Evolutionary conservation across 2,888 invertebrate genomes (phyloP), one percentile per base, ranked within the genome.

Genomic region (Pegoplata infirma): DNA sequence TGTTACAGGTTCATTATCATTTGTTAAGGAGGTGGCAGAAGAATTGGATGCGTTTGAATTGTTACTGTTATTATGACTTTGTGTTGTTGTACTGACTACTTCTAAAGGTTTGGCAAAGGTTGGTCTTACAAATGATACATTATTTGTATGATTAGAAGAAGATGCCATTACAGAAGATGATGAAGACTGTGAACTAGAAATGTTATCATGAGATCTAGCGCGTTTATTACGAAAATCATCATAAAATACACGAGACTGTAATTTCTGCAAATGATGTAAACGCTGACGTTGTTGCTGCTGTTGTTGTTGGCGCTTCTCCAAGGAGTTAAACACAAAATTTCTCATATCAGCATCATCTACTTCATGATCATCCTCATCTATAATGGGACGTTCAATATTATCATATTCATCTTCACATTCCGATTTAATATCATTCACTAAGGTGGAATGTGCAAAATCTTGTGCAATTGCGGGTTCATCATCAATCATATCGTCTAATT

Each of bases 401-500:
- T 84, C 84, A 47, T 83, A 86, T 0, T 86, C 87, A 56, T 87
- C 88, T 40, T 87, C 88, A 59, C 86, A 87, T 74, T 88, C 88
- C 0, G 86, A 87, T 73, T 88, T 88, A 1, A 88, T 87, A 69
- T 88, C 88, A 80, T 80, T 84, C 25, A 84, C 84, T 36, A 85
- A 55, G 8, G 84, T 82, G 36, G 84, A 72, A 58, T 78, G 68
- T 2, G 63, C 67, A 77, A 73, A 79, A 32, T 75, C 53, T 21
- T 61, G 55, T 4, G 71, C 44, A 55, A 63, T 7, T 23, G 82
- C 71, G 16, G 83, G 84, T 59, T 87, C 88, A 14, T 88, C 87
- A 55, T 88, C 88, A 0, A 87, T 85, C 36, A 88, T 85, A 32
- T 88, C 88, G 21, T 88, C 88, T 16, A 86, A 79, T 74, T 85